Evolutionary conservation across 2,797 vertebrate species (phyloP).

Genomic region (Carduelis carduelis): DNA sequence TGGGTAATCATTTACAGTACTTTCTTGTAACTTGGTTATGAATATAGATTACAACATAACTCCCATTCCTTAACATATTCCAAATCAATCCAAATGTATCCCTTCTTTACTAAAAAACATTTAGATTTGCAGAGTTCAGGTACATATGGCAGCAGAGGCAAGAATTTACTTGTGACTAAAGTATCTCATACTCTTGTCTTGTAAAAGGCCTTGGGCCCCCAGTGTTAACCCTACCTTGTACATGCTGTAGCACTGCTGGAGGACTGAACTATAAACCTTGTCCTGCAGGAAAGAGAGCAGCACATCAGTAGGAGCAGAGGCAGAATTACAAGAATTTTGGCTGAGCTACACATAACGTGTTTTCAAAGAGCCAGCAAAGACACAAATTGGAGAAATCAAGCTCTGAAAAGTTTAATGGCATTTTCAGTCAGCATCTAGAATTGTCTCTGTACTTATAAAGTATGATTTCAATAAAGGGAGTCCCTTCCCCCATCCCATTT

Average conservation of each 20-base stretch:
- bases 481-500: not conserved
- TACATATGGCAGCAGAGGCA: not conserved
- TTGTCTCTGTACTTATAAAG: not conserved
- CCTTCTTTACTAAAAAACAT: not conserved
- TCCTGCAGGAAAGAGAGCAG: slow-evolving; percentile 77
- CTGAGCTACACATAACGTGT: not conserved
- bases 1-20: not conserved
- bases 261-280: slow-evolving; percentile 93
- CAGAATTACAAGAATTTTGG: not conserved
- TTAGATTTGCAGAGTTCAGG: not conserved
- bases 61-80: not conserved
- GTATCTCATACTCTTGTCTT: not conserved
- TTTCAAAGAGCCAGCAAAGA: not conserved
- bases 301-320: not conserved
- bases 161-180: not conserved
- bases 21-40: not conserved
- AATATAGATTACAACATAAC: not conserved
- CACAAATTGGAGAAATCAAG: not conserved
- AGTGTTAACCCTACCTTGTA: slow-evolving; percentile 87
- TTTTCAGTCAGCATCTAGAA: not conserved
- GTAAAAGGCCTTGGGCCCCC: not conserved
- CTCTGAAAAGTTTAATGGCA: not conserved
- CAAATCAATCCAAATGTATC: not conserved
- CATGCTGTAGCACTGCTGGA: slow-evolving; percentile 97
- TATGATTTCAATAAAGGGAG: not conserved